Evolutionary conservation across 2,797 vertebrate genomes (phyloP).

Genomic region (Onychomys torridus): DNA sequence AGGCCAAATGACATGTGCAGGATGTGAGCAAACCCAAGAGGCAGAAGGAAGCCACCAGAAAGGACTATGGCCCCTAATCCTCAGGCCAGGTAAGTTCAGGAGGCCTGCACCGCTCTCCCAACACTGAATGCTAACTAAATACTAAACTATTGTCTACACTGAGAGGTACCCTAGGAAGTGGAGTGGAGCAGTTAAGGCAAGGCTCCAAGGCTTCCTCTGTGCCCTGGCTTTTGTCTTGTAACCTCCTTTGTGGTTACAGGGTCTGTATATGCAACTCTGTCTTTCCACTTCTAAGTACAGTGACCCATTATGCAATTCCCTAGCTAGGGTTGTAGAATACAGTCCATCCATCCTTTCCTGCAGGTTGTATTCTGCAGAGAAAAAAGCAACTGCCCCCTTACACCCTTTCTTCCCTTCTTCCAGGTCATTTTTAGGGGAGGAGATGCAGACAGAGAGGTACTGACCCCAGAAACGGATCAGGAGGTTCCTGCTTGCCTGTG

Average conservation of each 20-base stretch:
- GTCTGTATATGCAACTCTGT: accelerated
- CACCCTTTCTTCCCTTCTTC: not conserved
- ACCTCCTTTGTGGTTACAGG: not conserved
- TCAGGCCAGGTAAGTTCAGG: not conserved
- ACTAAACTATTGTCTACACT: not conserved
- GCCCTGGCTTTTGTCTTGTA: not conserved
- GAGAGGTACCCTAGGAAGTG: not conserved
- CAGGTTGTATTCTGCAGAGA: not conserved
- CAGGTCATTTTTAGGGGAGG: not conserved
- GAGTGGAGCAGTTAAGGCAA: not conserved
- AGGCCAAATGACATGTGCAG: not conserved
- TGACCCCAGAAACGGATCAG: not conserved
- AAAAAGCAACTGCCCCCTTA: too few relatives aligned
- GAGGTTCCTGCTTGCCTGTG: not conserved
- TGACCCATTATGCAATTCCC: not conserved
- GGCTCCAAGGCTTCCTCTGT: not conserved
- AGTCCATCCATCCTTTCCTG: not conserved
- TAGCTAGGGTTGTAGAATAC: not conserved
- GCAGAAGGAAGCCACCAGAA: not conserved
- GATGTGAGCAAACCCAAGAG: not conserved
- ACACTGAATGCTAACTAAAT: not conserved
- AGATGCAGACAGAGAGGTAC: not conserved
- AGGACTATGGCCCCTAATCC: not conserved
- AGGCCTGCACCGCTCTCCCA: not conserved
- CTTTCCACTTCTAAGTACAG: not conserved